phyloP scores from a whole-genome alignment of 2,113 vertebrate species.

The Cebidichthys violaceus region DNA sequence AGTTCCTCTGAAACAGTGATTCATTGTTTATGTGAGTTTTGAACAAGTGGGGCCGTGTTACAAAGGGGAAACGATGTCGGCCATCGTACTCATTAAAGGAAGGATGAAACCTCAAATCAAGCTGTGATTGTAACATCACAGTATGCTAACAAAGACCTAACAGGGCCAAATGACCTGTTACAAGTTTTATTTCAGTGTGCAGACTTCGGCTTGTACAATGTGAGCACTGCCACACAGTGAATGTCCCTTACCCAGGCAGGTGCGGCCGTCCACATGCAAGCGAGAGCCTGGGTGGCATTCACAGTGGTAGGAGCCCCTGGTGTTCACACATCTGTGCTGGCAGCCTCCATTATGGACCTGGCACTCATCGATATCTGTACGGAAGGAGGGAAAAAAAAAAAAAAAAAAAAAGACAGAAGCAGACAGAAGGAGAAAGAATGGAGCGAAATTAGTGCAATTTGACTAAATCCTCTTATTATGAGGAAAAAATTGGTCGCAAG shows the following conservation, averaged over 20 bases:
- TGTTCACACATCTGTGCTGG: constrained; percentile 95
- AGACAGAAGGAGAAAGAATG: constrained; percentile 10
- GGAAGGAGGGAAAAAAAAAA: not conserved
- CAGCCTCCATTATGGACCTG: constrained; percentile 94
- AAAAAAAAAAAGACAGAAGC: not conserved
- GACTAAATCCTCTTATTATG: constrained; percentile 66
- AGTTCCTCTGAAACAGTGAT: constrained; percentile 15
- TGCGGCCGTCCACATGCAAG: constrained; percentile 91
- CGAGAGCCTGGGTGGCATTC: constrained; percentile 90
- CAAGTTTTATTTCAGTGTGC: not conserved
- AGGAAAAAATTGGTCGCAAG: constrained; percentile 11
- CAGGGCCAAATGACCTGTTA: not conserved
- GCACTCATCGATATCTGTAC: constrained; percentile 93
- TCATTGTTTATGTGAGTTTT: constrained; percentile 28
- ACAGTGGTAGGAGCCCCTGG: constrained; percentile 90
- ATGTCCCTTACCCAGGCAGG: constrained; percentile 90
- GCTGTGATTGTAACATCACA: not conserved
- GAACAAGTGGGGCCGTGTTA: constrained; percentile 15
- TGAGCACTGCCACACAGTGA: not conserved
- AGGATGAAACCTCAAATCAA: constrained; percentile 18
- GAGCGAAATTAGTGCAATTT: constrained; percentile 61
- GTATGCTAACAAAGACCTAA: not conserved
- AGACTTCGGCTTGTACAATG: not conserved
- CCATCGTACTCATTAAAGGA: constrained; percentile 18
- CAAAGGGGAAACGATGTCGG: constrained; percentile 4